phyloP scores from a whole-genome alignment of 2,113 vertebrate species.

The Lipophrys pholis region DNA sequence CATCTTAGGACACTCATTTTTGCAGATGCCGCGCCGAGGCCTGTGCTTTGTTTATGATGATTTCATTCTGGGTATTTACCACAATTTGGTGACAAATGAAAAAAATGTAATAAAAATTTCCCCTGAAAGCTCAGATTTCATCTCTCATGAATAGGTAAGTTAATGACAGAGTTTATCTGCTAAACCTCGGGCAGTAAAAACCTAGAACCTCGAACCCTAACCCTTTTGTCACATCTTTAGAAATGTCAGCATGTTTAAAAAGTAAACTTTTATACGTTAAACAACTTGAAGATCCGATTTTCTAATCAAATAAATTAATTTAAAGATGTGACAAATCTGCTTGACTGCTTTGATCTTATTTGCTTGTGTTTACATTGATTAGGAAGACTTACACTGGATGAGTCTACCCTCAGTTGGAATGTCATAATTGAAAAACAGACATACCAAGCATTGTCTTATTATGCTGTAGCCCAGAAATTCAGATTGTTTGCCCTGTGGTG shows the following conservation, averaged over 20 bases:
- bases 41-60: not conserved
- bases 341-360: not conserved
- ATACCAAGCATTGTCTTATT: not conserved
- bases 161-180: constrained; percentile 8
- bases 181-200: too few species aligned
- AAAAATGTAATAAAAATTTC: not conserved
- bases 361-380: too few species aligned
- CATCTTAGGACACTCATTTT: constrained; percentile 6
- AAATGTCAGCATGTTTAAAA: too few species aligned
- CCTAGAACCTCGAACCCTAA: too few species aligned
- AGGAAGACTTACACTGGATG: too few species aligned
- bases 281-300: too few species aligned
- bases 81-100: constrained; percentile 3
- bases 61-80: constrained; percentile 17
- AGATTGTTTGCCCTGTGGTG: not conserved
- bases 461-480: not conserved
- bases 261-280: too few species aligned
- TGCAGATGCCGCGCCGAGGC: not conserved
- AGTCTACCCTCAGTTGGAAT: not conserved
- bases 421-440: constrained; percentile 3
- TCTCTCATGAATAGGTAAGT: constrained; percentile 5
- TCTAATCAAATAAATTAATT: too few species aligned
- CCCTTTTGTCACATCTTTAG: too few species aligned
- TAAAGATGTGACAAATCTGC: not conserved
- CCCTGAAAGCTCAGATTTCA: not conserved